phyloP scores from a whole-genome alignment of 64 coral and sea anemone species.

The Actinia equina region DNA sequence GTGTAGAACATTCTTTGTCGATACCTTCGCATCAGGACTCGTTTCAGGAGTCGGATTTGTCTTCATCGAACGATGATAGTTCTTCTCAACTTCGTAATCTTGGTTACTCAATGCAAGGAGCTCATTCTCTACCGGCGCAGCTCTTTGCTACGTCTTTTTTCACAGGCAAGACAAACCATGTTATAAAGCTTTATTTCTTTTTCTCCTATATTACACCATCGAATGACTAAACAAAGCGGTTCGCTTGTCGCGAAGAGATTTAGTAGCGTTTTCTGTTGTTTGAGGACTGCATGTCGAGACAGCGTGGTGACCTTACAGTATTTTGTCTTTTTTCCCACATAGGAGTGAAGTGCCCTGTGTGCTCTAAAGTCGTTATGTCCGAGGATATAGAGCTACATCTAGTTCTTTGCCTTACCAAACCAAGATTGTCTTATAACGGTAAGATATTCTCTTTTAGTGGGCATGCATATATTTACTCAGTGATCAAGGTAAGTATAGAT shows the following conservation, averaged over 20 bases:
- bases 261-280: constrained; percentile 25
- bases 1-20: constrained; percentile 69
- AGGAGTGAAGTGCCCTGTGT: constrained; percentile 98
- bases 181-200: not conserved
- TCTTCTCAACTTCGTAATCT: constrained; percentile 56
- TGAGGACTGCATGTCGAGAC: not conserved
- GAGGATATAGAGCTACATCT: constrained; percentile 96
- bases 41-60: constrained; percentile 87
- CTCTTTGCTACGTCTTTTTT: constrained; percentile 84
- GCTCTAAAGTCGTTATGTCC: constrained; percentile 84
- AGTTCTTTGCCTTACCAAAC: constrained; percentile 97
- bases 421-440: constrained; percentile 95
- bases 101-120: constrained; percentile 50
- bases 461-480: too few relatives aligned
- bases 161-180: constrained; percentile 58
- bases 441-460: constrained; percentile 2
- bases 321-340: constrained; percentile 30
- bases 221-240: not conserved
- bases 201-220: not conserved
- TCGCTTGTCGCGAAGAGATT: not conserved
- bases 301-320: not conserved
- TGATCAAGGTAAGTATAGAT: not conserved
- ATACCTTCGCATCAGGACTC: constrained; percentile 77
- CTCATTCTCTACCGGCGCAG: constrained; percentile 81
- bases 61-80: constrained; percentile 76